Evolutionary conservation across 35 echinoderm and acorn worm genomes (phyloP).

Genomic region (Ophioderma brevispina): DNA sequence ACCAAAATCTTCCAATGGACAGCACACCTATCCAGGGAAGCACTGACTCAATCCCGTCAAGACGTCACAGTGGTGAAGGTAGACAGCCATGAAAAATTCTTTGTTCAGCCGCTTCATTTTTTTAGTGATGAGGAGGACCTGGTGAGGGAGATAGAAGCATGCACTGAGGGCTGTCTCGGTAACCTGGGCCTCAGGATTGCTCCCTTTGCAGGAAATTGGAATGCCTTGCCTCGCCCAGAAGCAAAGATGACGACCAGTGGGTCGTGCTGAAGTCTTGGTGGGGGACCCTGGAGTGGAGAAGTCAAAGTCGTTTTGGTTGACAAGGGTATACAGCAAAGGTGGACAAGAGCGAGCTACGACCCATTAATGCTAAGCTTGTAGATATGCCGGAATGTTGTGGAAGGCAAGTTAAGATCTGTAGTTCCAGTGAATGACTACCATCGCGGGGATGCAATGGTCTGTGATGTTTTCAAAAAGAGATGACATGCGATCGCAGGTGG

Average conservation of each 20-base stretch:
- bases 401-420: background rate
- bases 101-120: conserved; percentile 11
- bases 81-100: conserved; percentile 16
- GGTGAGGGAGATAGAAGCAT: background rate
- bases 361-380: background rate
- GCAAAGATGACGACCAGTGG: background rate
- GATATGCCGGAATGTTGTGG: background rate
- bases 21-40: background rate
- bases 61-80: background rate
- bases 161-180: background rate
- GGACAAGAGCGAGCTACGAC: background rate
- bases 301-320: conserved; percentile 12
- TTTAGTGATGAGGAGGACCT: background rate
- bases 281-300: background rate
- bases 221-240: conserved; percentile 29
- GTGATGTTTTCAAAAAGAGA: background rate
- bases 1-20: background rate
- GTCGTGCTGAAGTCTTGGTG: conserved; percentile 3
- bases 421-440: background rate
- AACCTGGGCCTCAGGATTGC: conserved; percentile 12
- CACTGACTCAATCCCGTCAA: background rate
- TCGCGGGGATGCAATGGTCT: background rate
- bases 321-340: background rate
- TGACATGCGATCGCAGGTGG: background rate
- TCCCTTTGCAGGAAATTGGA: background rate